phyloP scores from a whole-genome alignment of 2,113 vertebrate species.

The Blennius ocellaris region DNA sequence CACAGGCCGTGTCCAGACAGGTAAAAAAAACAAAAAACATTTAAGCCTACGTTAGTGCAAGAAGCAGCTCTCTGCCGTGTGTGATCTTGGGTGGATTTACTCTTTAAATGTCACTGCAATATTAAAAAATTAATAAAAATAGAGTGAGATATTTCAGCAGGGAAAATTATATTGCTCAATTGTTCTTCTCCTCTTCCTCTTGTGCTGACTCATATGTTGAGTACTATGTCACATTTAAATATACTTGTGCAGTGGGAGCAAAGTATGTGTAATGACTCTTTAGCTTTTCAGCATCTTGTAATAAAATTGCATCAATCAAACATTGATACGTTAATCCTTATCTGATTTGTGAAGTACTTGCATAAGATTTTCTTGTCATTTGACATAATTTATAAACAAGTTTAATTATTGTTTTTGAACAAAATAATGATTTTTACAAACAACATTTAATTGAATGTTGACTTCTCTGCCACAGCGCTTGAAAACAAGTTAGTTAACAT shows the following conservation, averaged over 20 bases:
- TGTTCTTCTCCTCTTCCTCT: slow-evolving; percentile 1
- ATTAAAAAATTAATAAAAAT: slow-evolving; percentile 8
- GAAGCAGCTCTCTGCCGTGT: slow-evolving; percentile 35
- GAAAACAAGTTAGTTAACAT: neutral
- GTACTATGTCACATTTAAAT: slow-evolving; percentile 29
- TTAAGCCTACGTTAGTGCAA: slow-evolving; percentile 30
- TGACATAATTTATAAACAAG: neutral
- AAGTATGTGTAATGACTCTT: slow-evolving; percentile 18
- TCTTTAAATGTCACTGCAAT: slow-evolving; percentile 52
- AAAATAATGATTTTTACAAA: neutral
- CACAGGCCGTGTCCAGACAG: slow-evolving; percentile 25
- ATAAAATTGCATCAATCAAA: neutral
- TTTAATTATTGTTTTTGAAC: neutral
- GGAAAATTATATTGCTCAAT: too few relatives aligned
- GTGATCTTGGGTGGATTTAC: slow-evolving; percentile 44
- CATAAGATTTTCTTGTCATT: too few relatives aligned
- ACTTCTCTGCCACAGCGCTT: neutral
- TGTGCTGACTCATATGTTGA: neutral
- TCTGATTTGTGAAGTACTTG: neutral
- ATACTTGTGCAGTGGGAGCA: slow-evolving; percentile 38
- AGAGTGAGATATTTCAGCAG: slow-evolving; percentile 27
- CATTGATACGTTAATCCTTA: neutral
- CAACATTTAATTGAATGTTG: neutral
- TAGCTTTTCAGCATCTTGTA: slow-evolving; percentile 24
- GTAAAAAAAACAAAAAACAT: slow-evolving; percentile 7